A percentile compares a stretch with the other conserved stretches of the same genome.
These are phyloP conservation scores for Tamias sibiricus DNA, from an alignment of 2,113 vertebrate genomes.

Conservation along the genomic window DNA sequence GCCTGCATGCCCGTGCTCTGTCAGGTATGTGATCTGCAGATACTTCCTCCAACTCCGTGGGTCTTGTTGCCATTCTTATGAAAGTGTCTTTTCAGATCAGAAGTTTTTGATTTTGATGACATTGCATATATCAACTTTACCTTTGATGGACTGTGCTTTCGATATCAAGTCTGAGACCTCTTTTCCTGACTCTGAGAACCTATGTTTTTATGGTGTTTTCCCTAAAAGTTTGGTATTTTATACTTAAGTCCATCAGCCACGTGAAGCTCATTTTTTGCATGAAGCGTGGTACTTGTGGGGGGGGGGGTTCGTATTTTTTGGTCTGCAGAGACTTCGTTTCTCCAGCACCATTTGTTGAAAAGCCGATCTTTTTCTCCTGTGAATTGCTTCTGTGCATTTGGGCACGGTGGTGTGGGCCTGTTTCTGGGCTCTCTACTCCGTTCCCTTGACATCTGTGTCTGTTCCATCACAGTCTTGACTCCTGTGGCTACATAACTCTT, in stretches of 20 bases:
- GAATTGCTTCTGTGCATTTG: not conserved
- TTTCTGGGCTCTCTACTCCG: not conserved
- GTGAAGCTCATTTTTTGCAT: not conserved
- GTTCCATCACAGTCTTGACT: not conserved
- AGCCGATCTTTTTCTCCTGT: not conserved
- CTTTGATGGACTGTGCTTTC: not conserved
- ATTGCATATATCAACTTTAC: not conserved
- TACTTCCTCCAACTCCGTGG: not conserved
- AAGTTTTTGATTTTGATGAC: not conserved
- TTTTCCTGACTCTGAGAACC: not conserved
- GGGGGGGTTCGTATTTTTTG: too few species aligned
- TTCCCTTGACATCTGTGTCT: rapidly evolving
- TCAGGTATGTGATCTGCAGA: not conserved
- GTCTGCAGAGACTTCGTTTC: too few species aligned
- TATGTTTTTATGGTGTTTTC: too few species aligned
- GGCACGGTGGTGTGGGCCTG: rapidly evolving
- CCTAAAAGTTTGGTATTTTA: too few species aligned
- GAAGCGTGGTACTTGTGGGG: not conserved
- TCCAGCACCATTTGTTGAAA: too few species aligned
- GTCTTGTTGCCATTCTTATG: not conserved
- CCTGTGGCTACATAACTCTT: too few species aligned
- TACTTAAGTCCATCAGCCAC: too few species aligned
- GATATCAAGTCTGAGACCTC: not conserved
- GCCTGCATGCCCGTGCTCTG: not conserved
- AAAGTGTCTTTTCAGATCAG: not conserved